phyloP scores from a whole-genome alignment of 2,797 vertebrate species.

The Halcyon badia region DNA sequence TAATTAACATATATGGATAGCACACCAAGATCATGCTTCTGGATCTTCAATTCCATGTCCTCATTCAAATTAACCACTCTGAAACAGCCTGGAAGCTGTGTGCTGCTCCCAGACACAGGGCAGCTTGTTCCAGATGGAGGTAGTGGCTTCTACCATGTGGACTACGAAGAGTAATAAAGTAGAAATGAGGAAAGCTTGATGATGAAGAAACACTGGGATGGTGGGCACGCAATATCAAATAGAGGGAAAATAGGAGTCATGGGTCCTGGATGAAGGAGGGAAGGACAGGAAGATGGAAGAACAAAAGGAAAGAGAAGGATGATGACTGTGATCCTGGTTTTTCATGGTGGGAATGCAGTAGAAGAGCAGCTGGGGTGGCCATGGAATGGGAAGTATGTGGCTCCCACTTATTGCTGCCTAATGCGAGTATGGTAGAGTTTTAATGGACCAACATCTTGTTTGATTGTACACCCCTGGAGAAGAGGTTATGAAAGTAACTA shows the following conservation, averaged over 20 bases:
- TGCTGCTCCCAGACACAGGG: neutral
- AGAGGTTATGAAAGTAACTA: neutral
- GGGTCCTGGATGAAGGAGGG: neutral
- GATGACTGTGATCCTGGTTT: neutral
- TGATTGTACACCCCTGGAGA: accelerated
- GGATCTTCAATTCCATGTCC: neutral
- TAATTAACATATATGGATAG: neutral
- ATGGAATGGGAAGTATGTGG: neutral
- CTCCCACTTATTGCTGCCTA: neutral
- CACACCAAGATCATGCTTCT: neutral
- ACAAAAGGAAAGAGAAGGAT: neutral
- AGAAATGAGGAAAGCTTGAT: neutral
- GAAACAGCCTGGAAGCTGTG: neutral
- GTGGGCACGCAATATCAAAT: accelerated
- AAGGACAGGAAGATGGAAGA: neutral
- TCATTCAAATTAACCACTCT: neutral
- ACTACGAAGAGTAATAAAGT: neutral
- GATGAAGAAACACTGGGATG: neutral
- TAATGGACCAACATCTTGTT: neutral
- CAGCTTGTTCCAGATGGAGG: neutral
- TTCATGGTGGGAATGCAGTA: neutral
- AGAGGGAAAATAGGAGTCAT: neutral
- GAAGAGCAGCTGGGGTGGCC: neutral
- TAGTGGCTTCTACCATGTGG: neutral
- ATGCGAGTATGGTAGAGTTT: neutral